A percentile compares a stretch with the other conserved stretches of the same genome.
These are phyloP conservation scores for Sylvicapra grimmia DNA, from an alignment of 2,113 vertebrate genomes.

Conservation along the genomic window DNA sequence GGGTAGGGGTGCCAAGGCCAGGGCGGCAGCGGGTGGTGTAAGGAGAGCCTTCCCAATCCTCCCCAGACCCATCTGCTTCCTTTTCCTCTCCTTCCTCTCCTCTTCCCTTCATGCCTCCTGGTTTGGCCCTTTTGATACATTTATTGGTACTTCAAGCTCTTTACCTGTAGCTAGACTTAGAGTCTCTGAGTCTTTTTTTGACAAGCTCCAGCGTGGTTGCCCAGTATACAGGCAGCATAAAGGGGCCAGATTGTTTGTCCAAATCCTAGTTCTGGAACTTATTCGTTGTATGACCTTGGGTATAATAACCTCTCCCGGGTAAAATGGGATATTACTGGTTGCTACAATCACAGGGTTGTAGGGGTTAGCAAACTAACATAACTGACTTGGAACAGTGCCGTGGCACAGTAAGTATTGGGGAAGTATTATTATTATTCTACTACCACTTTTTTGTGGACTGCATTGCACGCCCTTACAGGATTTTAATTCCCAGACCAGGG, in stretches of 20 bases:
- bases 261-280: background rate
- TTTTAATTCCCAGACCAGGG: background rate
- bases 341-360: background rate
- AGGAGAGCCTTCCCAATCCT: background rate
- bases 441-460: background rate
- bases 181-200: background rate
- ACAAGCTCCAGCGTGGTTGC: background rate
- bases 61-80: background rate
- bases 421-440: background rate
- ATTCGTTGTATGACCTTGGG: background rate
- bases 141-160: background rate
- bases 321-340: background rate
- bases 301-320: background rate
- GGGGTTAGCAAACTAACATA: background rate
- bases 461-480: background rate
- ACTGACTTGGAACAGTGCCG: background rate
- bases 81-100: background rate
- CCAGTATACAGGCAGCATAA: background rate
- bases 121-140: background rate
- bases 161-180: background rate
- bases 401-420: too few species aligned
- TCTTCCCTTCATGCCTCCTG: background rate
- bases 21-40: accelerated
- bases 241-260: background rate
- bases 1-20: background rate